phyloP scores from a whole-genome alignment of 1,140 invertebrate genomes.

The Drosophila ohnishii region DNA sequence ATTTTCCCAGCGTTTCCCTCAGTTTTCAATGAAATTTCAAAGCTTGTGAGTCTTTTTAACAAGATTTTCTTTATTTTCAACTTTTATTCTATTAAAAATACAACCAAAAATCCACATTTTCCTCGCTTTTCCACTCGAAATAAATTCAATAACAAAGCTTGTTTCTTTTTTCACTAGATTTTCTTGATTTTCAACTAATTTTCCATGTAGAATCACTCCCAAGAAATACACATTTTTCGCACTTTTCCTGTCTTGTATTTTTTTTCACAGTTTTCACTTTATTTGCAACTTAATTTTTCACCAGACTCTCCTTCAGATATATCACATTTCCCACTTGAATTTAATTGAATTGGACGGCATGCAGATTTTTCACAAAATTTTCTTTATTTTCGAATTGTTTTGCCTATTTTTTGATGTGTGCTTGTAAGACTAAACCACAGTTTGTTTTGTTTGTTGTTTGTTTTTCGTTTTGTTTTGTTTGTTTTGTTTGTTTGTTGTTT shows the following conservation, averaged over 20 bases:
- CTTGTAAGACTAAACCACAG: conserved; percentile 81
- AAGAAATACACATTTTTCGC: background rate
- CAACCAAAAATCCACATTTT: background rate
- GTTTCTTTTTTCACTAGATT: background rate
- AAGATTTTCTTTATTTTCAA: background rate
- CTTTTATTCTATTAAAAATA: background rate
- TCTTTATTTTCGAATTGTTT: conserved; percentile 44
- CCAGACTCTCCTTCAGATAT: too few relatives aligned
- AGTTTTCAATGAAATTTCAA: too few relatives aligned
- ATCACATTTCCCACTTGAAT: background rate
- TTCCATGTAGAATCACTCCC: too few relatives aligned
- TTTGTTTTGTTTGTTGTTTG: conserved; percentile 70
- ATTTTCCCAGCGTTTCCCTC: too few relatives aligned
- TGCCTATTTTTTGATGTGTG: conserved; percentile 49
- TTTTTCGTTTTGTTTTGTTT: conserved; percentile 57
- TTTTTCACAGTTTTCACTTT: too few relatives aligned
- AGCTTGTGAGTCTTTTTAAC: background rate
- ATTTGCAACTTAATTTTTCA: too few relatives aligned
- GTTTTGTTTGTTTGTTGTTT: conserved; percentile 35
- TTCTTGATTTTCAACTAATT: too few relatives aligned
- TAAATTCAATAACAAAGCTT: background rate
- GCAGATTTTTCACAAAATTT: conserved; percentile 19
- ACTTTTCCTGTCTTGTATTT: background rate
- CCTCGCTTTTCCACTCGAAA: background rate
- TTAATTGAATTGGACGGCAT: conserved; percentile 1